Percentiles rank a stretch among this genome's conserved stretches.
phyloP scores from a whole-genome alignment of 1,140 invertebrate species.

The Dinoponera quadriceps region DNA sequence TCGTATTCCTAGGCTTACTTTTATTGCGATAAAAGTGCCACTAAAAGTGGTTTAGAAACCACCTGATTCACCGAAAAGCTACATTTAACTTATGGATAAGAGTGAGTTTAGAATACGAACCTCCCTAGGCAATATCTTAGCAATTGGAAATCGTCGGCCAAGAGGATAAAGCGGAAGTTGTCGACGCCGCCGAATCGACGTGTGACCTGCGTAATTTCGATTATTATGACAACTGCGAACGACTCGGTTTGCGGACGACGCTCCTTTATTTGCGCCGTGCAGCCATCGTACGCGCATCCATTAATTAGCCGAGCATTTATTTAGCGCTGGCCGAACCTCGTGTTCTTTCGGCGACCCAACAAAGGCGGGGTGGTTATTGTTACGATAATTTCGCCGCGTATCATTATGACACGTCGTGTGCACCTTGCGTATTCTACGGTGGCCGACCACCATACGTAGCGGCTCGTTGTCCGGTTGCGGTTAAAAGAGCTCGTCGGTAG shows the following conservation, averaged over 20 bases:
- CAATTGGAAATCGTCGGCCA: neutral
- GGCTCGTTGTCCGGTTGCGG: conserved; percentile 20
- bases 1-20: no score
- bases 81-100: no score
- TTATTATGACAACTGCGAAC: conserved; percentile 56
- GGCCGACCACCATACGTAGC: conserved; percentile 1
- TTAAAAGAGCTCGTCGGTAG: conserved; percentile 43
- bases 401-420: conserved; percentile 59
- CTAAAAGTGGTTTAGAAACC: no score
- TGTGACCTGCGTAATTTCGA: conserved; percentile 34
- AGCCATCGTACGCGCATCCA: conserved; percentile 39
- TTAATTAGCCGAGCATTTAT: conserved; percentile 71
- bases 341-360: conserved; percentile 53
- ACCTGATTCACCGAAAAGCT: no score
- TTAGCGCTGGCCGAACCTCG: conserved; percentile 41
- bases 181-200: neutral
- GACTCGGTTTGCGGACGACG: conserved; percentile 35
- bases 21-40: no score
- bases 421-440: conserved; percentile 38
- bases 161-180: neutral
- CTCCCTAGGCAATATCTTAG: neutral
- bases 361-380: conserved; percentile 65
- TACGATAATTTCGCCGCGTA: conserved; percentile 62
- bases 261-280: conserved; percentile 63
- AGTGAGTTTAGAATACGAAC: no score